phyloP scores from a whole-genome alignment of 2,113 vertebrate species.

The Phalacrocorax carbo region DNA sequence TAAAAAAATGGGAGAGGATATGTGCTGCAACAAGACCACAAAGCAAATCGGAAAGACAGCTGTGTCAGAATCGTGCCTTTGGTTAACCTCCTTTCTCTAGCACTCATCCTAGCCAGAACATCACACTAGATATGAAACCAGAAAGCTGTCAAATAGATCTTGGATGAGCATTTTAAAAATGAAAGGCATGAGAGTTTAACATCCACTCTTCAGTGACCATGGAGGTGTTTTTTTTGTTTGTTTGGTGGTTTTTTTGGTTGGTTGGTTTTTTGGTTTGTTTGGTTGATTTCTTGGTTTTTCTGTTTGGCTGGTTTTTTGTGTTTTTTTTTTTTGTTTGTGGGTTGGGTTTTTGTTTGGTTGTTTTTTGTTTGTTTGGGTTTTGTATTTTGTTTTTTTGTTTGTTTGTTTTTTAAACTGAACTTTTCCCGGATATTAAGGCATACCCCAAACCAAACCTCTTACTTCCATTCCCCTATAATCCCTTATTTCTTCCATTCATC shows the following conservation, averaged over 20 bases:
- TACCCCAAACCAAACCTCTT: background rate
- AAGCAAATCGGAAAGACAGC: background rate
- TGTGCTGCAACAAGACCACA: background rate
- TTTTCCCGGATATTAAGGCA: background rate
- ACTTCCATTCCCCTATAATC: background rate
- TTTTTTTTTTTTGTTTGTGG: too few relatives aligned
- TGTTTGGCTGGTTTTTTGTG: too few relatives aligned
- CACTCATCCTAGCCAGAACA: background rate
- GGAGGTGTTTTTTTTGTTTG: background rate
- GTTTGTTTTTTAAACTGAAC: background rate
- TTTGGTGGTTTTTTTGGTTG: too few relatives aligned
- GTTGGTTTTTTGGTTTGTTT: too few relatives aligned
- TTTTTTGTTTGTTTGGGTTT: too few relatives aligned
- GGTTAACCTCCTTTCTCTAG: background rate
- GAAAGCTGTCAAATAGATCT: background rate
- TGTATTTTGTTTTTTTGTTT: too few relatives aligned
- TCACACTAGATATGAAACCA: background rate
- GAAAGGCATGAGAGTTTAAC: background rate
- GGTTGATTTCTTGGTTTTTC: too few relatives aligned
- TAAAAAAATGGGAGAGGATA: background rate
- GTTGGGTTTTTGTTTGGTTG: too few relatives aligned
- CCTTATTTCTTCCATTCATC: background rate
- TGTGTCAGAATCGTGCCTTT: background rate
- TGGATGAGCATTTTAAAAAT: background rate
- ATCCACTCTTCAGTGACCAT: background rate